Conservation (phyloP, 2,797 vertebrate species). For the Typhlichthys eigenmanni region DNA sequence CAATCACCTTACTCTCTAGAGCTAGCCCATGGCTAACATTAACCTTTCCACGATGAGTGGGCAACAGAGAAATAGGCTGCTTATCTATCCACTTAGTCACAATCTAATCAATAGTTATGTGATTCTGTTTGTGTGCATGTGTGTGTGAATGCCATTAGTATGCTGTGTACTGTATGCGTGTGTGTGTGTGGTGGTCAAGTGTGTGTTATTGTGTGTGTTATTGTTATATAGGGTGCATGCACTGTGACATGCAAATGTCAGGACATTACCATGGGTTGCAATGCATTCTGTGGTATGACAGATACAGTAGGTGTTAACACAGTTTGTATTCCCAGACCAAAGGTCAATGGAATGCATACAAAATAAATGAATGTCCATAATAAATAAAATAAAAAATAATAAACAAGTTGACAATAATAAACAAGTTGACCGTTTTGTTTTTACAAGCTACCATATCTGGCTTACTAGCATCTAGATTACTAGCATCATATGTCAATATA, state of each 20-base stretch:
- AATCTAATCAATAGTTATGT: slow-evolving; percentile 4
- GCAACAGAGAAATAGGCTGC: background rate
- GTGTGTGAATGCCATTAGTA: background rate
- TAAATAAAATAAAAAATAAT: too few relatives aligned
- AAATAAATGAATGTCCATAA: background rate
- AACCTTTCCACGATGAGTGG: slow-evolving; percentile 17
- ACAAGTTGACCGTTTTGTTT: too few relatives aligned
- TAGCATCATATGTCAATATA: too few relatives aligned
- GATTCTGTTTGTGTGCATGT: background rate
- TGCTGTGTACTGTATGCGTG: background rate
- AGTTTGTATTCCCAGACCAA: background rate
- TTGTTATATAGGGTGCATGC: background rate
- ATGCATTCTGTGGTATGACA: background rate
- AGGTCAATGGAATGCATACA: background rate
- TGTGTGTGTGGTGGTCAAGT: background rate
- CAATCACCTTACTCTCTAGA: slow-evolving; percentile 7
- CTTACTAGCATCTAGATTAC: too few relatives aligned
- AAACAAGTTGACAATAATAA: too few relatives aligned
- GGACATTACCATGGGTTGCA: background rate
- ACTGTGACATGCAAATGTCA: background rate
- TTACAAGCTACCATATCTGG: too few relatives aligned
- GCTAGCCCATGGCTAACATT: slow-evolving; percentile 6
- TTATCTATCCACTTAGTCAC: background rate
- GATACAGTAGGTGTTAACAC: background rate
- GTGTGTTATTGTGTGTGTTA: background rate